Evolutionary conservation across 2,797 vertebrate species (phyloP), one percentile per base, ranked within the genome.

Genomic region (Melanotaenia parkinsoni): DNA sequence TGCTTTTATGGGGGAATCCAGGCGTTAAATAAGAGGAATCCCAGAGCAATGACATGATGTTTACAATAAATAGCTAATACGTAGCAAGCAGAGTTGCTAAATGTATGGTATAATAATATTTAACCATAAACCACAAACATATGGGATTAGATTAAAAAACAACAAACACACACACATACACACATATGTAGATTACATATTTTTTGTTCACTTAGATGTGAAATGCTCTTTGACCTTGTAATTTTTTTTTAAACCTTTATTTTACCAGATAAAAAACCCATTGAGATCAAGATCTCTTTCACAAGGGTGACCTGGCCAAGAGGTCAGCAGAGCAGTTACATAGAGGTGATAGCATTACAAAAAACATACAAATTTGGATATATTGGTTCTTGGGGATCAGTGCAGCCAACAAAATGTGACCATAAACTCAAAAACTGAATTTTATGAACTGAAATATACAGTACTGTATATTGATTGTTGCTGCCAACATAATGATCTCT

Each of bases 1-100:
- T 51, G 5, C 28, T 54, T 58, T 59, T 74, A 61, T 53, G 43
- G 43, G 54, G 43, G 66, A 58, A 45, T 45, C 43, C 43, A 40
- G 22, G 74, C 26, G 30, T 53, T 47, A 59, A 64, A 64, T 30
- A 54, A 28, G 56, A 64, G 5, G 40, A 68, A 40, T 24, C 30
- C 26, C 43, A 54, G 14, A 54, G 43, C 43, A 45, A 45, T 20
- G 43, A 18, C 16, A 18, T 45, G 5, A 11, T 54, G 18, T 14
- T 6, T 63, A 45, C 2, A 63, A 1, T 8, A 13, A 30, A n/a
- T 74, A 53, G 11, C 24, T 54, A 16, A 26, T 26, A n/a, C n/a
- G n/a, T 30, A 58, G 33, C 62, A 9, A 53, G 5, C 32, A 59
- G 20, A 5, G 11, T 20, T 53, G 11, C 2, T 2, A 47, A 77